Conservation (phyloP, 2,888 invertebrate species). For the Pollenia amentaria region DNA sequence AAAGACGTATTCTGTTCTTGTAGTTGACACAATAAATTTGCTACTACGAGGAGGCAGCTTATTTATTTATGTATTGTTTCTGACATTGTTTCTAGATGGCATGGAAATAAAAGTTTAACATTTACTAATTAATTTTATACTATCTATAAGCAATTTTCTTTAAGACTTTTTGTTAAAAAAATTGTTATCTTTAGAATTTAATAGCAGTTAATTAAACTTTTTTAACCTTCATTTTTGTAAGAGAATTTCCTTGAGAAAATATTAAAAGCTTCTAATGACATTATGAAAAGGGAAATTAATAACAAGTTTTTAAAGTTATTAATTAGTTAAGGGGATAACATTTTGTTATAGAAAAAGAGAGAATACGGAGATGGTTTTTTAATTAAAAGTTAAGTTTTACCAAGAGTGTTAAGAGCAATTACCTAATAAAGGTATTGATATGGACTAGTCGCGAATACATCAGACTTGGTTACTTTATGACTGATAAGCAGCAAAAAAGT, state of each 20-base stretch:
- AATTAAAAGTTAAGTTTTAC: too few relatives aligned
- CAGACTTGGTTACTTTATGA: too few relatives aligned
- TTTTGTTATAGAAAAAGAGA: too few relatives aligned
- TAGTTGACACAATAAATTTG: slow-evolving; percentile 16
- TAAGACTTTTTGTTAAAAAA: not conserved
- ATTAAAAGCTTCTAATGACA: not conserved
- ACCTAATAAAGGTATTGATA: too few relatives aligned
- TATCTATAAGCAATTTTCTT: not conserved
- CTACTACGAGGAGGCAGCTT: not conserved
- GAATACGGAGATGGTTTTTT: too few relatives aligned
- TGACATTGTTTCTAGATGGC: not conserved
- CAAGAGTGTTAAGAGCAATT: too few relatives aligned
- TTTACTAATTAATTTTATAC: slow-evolving; percentile 16
- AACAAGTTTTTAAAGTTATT: not conserved
- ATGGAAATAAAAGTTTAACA: not conserved
- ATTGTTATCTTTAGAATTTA: not conserved
- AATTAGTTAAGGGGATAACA: too few relatives aligned
- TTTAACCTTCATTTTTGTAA: not conserved
- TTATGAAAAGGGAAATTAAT: not conserved
- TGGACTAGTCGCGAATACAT: too few relatives aligned
- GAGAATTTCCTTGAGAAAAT: too few relatives aligned
- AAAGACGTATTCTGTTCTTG: not conserved
- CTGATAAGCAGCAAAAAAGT: too few relatives aligned
- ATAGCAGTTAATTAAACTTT: not conserved
- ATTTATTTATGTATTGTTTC: not conserved